A percentile compares a stretch with the other conserved stretches of the same genome.
These are phyloP conservation scores for Dastarcus helophoroides DNA, from an alignment of 2,888 invertebrate genomes.

Conservation along the genomic window DNA sequence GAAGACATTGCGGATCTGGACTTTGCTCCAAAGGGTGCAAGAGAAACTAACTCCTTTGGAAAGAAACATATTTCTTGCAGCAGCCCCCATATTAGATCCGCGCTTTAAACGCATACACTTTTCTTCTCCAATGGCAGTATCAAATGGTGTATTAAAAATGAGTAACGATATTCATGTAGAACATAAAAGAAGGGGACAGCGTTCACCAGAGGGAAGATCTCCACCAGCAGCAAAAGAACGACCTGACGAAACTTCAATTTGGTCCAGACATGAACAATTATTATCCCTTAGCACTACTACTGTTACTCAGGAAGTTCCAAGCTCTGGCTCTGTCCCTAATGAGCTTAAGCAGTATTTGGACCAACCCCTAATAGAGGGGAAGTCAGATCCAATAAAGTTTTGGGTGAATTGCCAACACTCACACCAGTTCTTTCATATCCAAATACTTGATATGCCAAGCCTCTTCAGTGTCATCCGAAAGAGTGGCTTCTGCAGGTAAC, in stretches of 20 bases:
- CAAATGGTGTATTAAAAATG: too few species aligned
- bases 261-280: too few species aligned
- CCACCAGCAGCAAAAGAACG: background rate
- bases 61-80: constrained; percentile 14
- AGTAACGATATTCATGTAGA: background rate
- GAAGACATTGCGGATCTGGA: too few species aligned
- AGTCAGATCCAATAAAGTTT: constrained; percentile 14
- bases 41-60: too few species aligned
- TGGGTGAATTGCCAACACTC: constrained; percentile 13
- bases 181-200: constrained; percentile 1
- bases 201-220: background rate
- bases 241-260: too few species aligned
- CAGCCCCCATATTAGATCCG: constrained; percentile 19
- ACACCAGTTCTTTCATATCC: constrained; percentile 23
- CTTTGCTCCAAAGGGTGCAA: too few species aligned
- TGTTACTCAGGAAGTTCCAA: background rate
- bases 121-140: background rate
- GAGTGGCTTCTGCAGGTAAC: constrained; percentile 11
- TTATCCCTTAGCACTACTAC: background rate
- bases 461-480: constrained; percentile 12
- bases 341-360: constrained; percentile 23
- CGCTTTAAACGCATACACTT: constrained; percentile 18
- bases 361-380: constrained; percentile 14
- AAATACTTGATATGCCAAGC: constrained; percentile 17
- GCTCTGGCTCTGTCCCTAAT: too few species aligned